A percentile compares a stretch with the other conserved stretches of the same genome.
phyloP scores from a whole-genome alignment of 2,797 vertebrate genomes.

The Echiichthys vipera region DNA sequence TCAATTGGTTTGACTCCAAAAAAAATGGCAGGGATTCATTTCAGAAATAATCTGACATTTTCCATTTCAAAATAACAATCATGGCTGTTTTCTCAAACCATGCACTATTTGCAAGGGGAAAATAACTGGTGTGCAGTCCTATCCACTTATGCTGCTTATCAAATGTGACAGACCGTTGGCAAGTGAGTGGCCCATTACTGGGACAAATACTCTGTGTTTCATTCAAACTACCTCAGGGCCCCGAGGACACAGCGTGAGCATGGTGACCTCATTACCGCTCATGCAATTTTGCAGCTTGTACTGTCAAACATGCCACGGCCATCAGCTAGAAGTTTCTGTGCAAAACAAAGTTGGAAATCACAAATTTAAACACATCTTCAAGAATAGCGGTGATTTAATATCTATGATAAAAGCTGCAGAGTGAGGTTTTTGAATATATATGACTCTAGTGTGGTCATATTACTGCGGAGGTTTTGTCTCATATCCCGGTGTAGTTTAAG shows the following conservation, averaged over 20 bases:
- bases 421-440: not conserved
- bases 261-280: constrained; percentile 49
- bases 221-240: constrained; percentile 14
- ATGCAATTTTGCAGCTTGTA: not conserved
- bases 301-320: not conserved
- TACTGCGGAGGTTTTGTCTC: constrained; percentile 16
- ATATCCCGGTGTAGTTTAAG: not conserved
- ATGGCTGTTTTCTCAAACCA: not conserved
- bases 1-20: constrained; percentile 1
- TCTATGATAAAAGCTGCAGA: not conserved
- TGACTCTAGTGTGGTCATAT: not conserved
- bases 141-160: constrained; percentile 44
- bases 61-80: not conserved
- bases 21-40: constrained; percentile 20
- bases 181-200: constrained; percentile 57
- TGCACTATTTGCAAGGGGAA: constrained; percentile 14
- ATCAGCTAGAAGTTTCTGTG: not conserved
- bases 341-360: not conserved
- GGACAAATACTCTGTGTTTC: constrained; percentile 29
- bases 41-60: not conserved
- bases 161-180: constrained; percentile 51
- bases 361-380: constrained; percentile 16
- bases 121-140: constrained; percentile 12
- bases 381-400: not conserved
- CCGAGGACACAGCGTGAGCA: constrained; percentile 32